Conservation (phyloP, 2,888 invertebrate genomes). For the Chrysodeixis includens region DNA sequence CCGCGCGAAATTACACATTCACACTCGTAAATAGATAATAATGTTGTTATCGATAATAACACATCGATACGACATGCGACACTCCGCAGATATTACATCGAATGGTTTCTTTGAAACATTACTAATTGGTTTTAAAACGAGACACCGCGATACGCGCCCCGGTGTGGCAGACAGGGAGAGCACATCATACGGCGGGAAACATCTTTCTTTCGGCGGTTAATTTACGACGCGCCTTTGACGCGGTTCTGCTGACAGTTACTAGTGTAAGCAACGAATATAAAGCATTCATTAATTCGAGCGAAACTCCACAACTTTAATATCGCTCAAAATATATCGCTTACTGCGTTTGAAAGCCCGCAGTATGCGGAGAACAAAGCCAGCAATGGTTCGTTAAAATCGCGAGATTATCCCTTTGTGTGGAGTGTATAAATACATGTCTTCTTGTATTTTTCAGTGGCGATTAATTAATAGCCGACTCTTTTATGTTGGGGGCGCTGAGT, state of each 20-base stretch:
- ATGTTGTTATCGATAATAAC: slow-evolving; percentile 25
- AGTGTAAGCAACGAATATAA: slow-evolving; percentile 78
- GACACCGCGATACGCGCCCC: slow-evolving; percentile 58
- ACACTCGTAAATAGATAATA: slow-evolving; percentile 26
- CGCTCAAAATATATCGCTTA: slow-evolving; percentile 73
- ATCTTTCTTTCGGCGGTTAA: slow-evolving; percentile 82
- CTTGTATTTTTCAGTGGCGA: slow-evolving; percentile 66
- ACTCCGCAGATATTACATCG: slow-evolving; percentile 55
- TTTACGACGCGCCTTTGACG: slow-evolving; percentile 74
- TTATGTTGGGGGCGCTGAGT: slow-evolving; percentile 55
- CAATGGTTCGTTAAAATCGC: slow-evolving; percentile 82
- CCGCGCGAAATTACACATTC: slow-evolving; percentile 12
- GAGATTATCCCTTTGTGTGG: slow-evolving; percentile 55
- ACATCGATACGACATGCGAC: slow-evolving; percentile 42
- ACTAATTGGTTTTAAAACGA: slow-evolving; percentile 77
- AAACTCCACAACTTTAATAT: slow-evolving; percentile 69
- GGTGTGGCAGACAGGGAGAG: slow-evolving; percentile 63
- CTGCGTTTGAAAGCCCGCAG: slow-evolving; percentile 61
- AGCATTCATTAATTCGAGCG: slow-evolving; percentile 80
- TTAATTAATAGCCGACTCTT: slow-evolving; percentile 66
- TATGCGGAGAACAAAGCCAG: slow-evolving; percentile 77
- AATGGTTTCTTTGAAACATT: slow-evolving; percentile 74
- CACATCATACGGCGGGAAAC: slow-evolving; percentile 76
- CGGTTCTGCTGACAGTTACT: slow-evolving; percentile 75
- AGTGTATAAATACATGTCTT: slow-evolving; percentile 70